Conservation (phyloP, 2,113 vertebrate species). For the Cyprinodon tularosa region DNA sequence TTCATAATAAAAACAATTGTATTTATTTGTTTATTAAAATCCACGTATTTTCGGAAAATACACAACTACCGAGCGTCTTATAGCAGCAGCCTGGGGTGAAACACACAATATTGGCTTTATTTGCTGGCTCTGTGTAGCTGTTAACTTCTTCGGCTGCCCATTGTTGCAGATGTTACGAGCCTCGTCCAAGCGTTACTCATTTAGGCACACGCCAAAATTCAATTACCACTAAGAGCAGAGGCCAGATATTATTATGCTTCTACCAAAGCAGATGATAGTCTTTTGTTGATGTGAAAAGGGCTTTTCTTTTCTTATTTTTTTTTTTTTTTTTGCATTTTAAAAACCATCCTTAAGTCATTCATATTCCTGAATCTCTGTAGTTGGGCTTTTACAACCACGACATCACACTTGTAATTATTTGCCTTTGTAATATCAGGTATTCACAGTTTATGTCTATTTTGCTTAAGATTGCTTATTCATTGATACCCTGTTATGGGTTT, state of each 20-base stretch:
- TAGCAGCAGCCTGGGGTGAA: conserved; percentile 22
- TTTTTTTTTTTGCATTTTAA: conserved; percentile 54
- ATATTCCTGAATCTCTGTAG: conserved; percentile 31
- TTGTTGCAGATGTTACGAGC: conserved; percentile 46
- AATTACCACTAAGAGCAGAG: conserved; percentile 56
- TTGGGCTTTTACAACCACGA: conserved; percentile 26
- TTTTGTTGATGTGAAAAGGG: conserved; percentile 34
- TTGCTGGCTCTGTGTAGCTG: conserved; percentile 20
- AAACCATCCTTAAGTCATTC: conserved; percentile 53
- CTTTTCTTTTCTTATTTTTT: conserved; percentile 26
- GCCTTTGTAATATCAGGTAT: conserved; percentile 40
- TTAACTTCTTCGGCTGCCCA: conserved; percentile 33
- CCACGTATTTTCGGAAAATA: conserved; percentile 10
- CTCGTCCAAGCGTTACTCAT: conserved; percentile 36
- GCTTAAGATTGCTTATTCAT: conserved; percentile 51
- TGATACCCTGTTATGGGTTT: conserved; percentile 26
- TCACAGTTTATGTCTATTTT: conserved; percentile 53
- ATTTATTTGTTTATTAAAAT: conserved; percentile 9
- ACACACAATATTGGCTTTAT: conserved; percentile 25
- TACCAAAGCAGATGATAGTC: conserved; percentile 55
- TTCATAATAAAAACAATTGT: neutral
- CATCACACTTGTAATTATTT: conserved; percentile 50
- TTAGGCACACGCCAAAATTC: conserved; percentile 55
- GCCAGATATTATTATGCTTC: conserved; percentile 45
- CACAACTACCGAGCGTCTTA: conserved; percentile 9